Evolutionary conservation across 2,797 vertebrate species (phyloP).

Genomic region (Chrosomus eos): DNA sequence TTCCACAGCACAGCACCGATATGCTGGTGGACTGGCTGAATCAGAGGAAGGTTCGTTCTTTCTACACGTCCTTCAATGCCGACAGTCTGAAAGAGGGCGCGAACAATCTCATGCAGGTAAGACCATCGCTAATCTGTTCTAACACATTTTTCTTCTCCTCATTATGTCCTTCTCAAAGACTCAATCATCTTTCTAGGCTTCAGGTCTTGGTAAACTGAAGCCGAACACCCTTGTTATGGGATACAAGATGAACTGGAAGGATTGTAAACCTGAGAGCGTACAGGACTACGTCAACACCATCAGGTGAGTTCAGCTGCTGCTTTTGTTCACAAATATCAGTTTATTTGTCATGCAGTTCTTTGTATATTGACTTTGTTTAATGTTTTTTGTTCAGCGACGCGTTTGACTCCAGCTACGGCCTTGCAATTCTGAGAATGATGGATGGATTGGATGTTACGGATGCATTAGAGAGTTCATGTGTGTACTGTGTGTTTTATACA

Average conservation of each 20-base stretch:
- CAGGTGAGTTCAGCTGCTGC: constrained; percentile 68
- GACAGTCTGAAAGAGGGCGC: constrained; percentile 70
- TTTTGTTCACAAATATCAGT: background rate
- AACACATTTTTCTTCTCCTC: background rate
- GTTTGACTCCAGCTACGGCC: constrained; percentile 75
- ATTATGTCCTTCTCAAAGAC: background rate
- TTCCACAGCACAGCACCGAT: constrained; percentile 52
- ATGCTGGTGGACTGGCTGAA: constrained; percentile 76
- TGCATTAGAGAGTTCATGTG: constrained; percentile 60
- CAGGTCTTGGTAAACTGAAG: constrained; percentile 79
- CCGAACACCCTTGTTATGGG: constrained; percentile 80
- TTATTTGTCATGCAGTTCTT: background rate
- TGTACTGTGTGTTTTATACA: background rate
- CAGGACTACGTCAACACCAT: constrained; percentile 79
- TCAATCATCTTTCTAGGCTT: constrained; percentile 61
- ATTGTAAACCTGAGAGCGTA: constrained; percentile 67
- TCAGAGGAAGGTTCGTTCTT: constrained; percentile 75
- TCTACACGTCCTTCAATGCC: constrained; percentile 70
- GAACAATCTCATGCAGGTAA: constrained; percentile 76
- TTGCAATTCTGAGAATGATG: constrained; percentile 78
- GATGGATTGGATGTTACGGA: constrained; percentile 72
- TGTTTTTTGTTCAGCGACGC: constrained; percentile 70
- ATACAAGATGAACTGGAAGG: constrained; percentile 79
- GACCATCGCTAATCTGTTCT: background rate
- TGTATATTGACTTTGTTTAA: background rate